phyloP scores from a whole-genome alignment of 1,140 invertebrate species.

The Vanessa tameamea region DNA sequence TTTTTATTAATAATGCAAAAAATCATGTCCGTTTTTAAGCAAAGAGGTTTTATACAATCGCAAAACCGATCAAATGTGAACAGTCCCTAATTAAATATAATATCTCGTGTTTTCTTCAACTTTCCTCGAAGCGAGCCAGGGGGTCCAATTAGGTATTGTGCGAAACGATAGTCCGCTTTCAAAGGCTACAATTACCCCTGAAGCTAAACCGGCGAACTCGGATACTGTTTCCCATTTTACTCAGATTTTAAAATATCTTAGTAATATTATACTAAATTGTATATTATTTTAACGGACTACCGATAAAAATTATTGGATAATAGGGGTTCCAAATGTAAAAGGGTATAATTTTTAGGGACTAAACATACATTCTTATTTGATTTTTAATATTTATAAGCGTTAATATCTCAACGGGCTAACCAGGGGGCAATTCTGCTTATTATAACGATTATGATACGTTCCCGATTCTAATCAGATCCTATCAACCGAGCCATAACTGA shows the following conservation, averaged over 20 bases:
- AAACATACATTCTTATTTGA: too few species aligned
- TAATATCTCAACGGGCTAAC: too few species aligned
- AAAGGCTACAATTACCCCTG: conserved; percentile 29
- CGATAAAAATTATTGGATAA: neutral
- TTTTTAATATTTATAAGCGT: too few species aligned
- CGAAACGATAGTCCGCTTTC: conserved; percentile 42
- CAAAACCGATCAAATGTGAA: neutral
- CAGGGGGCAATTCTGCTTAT: too few species aligned
- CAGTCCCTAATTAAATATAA: conserved; percentile 27
- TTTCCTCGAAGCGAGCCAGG: conserved; percentile 34
- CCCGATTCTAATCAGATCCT: too few species aligned
- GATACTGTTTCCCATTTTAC: conserved; percentile 6
- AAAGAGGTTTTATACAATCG: neutral
- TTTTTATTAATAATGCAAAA: too few species aligned
- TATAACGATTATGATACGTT: too few species aligned
- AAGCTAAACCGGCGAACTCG: neutral
- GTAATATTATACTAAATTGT: conserved; percentile 6
- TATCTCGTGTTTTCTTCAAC: conserved; percentile 23
- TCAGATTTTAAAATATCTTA: conserved; percentile 17
- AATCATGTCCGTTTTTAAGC: too few species aligned
- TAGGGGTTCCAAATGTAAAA: neutral
- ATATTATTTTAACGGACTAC: conserved; percentile 2
- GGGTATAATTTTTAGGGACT: neutral
- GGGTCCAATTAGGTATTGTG: conserved; percentile 47
- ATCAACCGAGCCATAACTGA: too few species aligned